phyloP scores from a whole-genome alignment of 2,888 invertebrate species.

The Drosophila mimetica region DNA sequence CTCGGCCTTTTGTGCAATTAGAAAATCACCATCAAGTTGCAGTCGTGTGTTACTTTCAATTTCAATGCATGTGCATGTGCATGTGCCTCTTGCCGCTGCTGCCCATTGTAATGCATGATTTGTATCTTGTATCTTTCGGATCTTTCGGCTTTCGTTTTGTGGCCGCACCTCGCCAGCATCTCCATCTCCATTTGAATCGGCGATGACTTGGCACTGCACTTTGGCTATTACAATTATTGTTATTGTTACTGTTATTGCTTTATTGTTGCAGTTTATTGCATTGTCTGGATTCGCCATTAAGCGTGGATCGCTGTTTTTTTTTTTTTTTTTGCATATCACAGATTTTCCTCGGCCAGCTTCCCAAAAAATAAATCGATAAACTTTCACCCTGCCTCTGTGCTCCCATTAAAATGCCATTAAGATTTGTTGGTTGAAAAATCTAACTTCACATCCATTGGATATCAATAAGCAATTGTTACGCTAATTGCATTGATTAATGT shows the following conservation, averaged over 20 bases:
- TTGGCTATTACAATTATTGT: constrained; percentile 54
- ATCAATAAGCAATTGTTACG: constrained; percentile 61
- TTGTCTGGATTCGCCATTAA: constrained; percentile 48
- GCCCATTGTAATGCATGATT: constrained; percentile 49
- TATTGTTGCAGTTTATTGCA: constrained; percentile 68
- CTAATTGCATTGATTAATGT: constrained; percentile 68
- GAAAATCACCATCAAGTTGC: constrained; percentile 75
- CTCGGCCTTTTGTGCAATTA: constrained; percentile 72
- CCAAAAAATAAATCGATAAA: constrained; percentile 49
- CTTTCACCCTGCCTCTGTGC: constrained; percentile 42
- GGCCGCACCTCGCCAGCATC: constrained; percentile 40
- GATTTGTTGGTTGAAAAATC: neutral
- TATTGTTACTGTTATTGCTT: constrained; percentile 55
- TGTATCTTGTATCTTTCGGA: constrained; percentile 40
- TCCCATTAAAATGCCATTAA: constrained; percentile 61
- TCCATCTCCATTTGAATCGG: constrained; percentile 12
- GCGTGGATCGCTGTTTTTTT: too few relatives aligned
- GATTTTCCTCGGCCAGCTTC: constrained; percentile 33
- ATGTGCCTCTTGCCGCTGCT: constrained; percentile 2
- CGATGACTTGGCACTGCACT: constrained; percentile 71
- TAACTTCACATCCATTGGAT: constrained; percentile 33
- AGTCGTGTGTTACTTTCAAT: constrained; percentile 64
- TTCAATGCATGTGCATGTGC: constrained; percentile 50
- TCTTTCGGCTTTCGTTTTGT: constrained; percentile 67
- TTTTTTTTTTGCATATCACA: constrained; percentile 61